phyloP scores from a whole-genome alignment of 2,888 invertebrate species.

The Euphydryas editha region DNA sequence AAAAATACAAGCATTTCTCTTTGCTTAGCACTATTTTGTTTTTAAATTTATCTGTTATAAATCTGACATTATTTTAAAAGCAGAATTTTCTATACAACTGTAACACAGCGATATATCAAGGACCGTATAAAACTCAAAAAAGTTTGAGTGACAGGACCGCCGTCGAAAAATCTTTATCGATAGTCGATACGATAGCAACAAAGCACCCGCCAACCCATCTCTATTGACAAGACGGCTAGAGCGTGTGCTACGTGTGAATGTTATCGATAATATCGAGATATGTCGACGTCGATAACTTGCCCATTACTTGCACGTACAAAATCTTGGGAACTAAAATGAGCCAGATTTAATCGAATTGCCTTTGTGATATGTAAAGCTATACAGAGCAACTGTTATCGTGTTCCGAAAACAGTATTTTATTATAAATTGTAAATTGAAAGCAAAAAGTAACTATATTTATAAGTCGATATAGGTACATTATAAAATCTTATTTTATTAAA shows the following conservation, averaged over 20 bases:
- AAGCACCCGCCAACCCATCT: conserved; percentile 76
- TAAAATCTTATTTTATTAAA: not conserved
- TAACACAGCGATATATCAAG: conserved; percentile 66
- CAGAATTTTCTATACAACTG: conserved; percentile 44
- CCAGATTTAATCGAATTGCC: conserved; percentile 55
- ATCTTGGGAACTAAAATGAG: conserved; percentile 65
- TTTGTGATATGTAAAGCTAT: conserved; percentile 46
- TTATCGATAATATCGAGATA: conserved; percentile 78
- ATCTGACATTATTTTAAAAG: not conserved
- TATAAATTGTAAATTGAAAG: not conserved
- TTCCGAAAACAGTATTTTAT: conserved; percentile 11
- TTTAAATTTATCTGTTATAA: too few relatives aligned
- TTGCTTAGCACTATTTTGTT: too few relatives aligned
- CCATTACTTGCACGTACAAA: conserved; percentile 72
- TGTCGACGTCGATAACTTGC: conserved; percentile 68
- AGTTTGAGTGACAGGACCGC: conserved; percentile 82
- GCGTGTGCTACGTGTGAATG: conserved; percentile 83
- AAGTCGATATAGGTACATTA: not conserved
- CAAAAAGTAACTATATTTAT: not conserved
- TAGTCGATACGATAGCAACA: conserved; percentile 68
- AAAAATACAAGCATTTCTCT: too few relatives aligned
- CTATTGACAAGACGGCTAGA: conserved; percentile 73
- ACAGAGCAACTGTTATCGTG: conserved; percentile 34
- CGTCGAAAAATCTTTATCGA: conserved; percentile 77
- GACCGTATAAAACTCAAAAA: conserved; percentile 70